These are phyloP conservation scores for Drosophila leonis DNA, from an alignment of 2,888 invertebrate genomes.

Conservation along the genomic window DNA sequence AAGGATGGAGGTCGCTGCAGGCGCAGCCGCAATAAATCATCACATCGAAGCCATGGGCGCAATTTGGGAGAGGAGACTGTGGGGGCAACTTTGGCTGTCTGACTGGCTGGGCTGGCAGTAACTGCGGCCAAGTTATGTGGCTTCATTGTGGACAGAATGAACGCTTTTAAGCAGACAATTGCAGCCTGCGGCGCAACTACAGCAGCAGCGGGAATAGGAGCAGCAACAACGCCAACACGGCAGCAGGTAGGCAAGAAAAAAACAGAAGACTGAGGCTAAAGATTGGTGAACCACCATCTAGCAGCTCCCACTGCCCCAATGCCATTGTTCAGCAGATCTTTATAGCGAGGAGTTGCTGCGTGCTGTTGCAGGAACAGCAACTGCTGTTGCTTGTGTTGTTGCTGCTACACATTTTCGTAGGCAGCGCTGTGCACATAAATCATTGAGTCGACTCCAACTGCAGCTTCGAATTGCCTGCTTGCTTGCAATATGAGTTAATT, in stretches of 20 bases:
- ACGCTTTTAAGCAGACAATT: slow-evolving; percentile 84
- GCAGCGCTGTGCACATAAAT: slow-evolving; percentile 68
- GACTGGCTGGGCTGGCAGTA: slow-evolving; percentile 44
- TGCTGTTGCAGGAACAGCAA: slow-evolving; percentile 26
- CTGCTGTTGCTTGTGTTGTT: slow-evolving; percentile 30
- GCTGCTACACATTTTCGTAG: slow-evolving; percentile 71
- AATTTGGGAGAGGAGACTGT: slow-evolving; percentile 2
- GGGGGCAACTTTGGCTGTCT: not conserved
- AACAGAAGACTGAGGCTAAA: slow-evolving; percentile 33
- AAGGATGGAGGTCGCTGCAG: slow-evolving; percentile 62
- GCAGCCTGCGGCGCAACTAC: slow-evolving; percentile 82
- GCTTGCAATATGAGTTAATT: slow-evolving; percentile 78
- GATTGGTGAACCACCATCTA: slow-evolving; percentile 51
- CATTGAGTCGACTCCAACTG: slow-evolving; percentile 52
- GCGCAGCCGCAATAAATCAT: slow-evolving; percentile 79
- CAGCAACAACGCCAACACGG: slow-evolving; percentile 55
- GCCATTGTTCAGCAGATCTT: slow-evolving; percentile 59
- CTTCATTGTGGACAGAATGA: slow-evolving; percentile 82
- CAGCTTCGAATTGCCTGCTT: slow-evolving; percentile 45
- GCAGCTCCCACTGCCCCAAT: slow-evolving; percentile 69
- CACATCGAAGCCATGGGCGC: slow-evolving; percentile 67
- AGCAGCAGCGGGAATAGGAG: slow-evolving; percentile 49
- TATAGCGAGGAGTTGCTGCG: slow-evolving; percentile 51
- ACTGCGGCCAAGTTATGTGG: slow-evolving; percentile 80
- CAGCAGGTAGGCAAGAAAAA: slow-evolving; percentile 35